These are phyloP conservation scores for Calliopsis andreniformis DNA, from an alignment of 1,140 invertebrate species.

Conservation along the genomic window DNA sequence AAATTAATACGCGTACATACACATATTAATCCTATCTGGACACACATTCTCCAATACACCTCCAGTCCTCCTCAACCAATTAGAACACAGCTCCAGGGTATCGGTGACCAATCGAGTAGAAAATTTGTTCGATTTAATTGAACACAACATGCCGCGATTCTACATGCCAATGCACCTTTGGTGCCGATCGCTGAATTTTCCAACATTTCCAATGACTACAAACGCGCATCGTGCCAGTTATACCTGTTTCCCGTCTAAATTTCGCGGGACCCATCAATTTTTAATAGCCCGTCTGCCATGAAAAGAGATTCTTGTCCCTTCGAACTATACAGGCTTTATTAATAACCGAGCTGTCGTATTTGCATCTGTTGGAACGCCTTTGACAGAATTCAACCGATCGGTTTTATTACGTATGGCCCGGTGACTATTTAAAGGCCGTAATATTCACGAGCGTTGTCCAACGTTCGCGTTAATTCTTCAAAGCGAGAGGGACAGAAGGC, in stretches of 20 bases:
- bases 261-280: constrained; percentile 10
- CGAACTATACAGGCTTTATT: background rate
- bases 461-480: constrained; percentile 13
- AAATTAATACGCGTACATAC: no score
- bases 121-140: no score
- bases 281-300: background rate
- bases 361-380: constrained; percentile 5
- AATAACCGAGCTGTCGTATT: constrained; percentile 12
- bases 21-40: no score
- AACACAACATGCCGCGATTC: no score
- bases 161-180: no score
- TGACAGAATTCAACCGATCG: background rate
- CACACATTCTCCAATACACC: no score
- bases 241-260: constrained; percentile 7
- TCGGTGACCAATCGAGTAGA: no score
- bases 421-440: constrained; percentile 15
- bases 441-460: background rate
- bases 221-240: background rate
- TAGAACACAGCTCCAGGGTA: no score
- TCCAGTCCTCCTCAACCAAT: no score
- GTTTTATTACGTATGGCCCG: constrained; percentile 7
- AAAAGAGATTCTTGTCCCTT: constrained; percentile 16
- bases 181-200: constrained; percentile 16
- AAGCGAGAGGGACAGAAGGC: background rate
- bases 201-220: background rate